Percentiles rank a stretch among this genome's conserved stretches.
Conservation (phyloP, 1,140 invertebrate species). For the Mactra quadrangularis region DNA sequence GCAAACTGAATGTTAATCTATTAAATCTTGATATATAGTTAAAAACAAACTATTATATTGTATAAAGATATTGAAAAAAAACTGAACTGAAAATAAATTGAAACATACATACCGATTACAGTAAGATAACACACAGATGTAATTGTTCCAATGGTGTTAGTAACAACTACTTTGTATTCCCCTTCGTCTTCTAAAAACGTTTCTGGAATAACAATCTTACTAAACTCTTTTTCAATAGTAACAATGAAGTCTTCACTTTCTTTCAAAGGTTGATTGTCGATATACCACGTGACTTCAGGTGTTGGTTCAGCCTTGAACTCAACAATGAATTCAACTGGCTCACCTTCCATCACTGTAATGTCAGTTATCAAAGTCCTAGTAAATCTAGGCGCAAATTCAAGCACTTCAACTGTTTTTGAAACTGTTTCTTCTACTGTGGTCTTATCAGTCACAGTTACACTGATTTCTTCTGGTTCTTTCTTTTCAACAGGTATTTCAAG, state of each 20-base stretch:
- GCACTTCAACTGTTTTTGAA: constrained; percentile 55
- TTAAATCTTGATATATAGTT: too few relatives aligned
- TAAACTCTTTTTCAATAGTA: constrained; percentile 70
- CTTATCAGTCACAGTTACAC: constrained; percentile 42
- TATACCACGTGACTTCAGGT: constrained; percentile 94
- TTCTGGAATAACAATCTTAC: constrained; percentile 77
- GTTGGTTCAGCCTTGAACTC: constrained; percentile 95
- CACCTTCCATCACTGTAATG: constrained; percentile 69
- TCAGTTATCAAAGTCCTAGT: constrained; percentile 68
- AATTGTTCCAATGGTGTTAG: constrained; percentile 76
- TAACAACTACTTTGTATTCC: constrained; percentile 78
- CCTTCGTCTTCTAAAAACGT: constrained; percentile 80
- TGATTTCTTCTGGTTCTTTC: constrained; percentile 42
- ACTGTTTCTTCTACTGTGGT: constrained; percentile 53
- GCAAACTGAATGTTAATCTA: too few relatives aligned
- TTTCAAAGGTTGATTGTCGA: constrained; percentile 88
- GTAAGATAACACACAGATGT: constrained; percentile 74
- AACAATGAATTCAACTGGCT: constrained; percentile 81
- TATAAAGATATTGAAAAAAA: too few relatives aligned
- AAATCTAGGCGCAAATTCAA: constrained; percentile 70
- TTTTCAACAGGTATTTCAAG: constrained; percentile 43
- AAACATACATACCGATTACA: constrained; percentile 74
- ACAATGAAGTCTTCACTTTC: constrained; percentile 70
- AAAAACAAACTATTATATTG: too few relatives aligned
- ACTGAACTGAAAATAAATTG: too few relatives aligned